Evolutionary conservation across 2,888 invertebrate species (phyloP).

Genomic region (Abscondita cerata): DNA sequence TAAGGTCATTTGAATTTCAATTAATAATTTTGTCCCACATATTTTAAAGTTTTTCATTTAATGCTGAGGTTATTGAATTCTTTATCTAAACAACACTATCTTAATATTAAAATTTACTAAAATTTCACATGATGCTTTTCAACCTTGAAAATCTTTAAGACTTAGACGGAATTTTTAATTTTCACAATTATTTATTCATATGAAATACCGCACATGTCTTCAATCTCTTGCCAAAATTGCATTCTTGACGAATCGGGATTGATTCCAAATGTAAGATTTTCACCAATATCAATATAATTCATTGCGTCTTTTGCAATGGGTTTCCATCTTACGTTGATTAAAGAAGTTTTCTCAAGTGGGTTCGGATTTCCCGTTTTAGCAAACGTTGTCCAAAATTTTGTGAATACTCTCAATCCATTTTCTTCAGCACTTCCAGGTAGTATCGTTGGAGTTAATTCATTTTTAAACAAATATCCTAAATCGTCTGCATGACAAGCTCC

Average conservation of each 20-base stretch:
- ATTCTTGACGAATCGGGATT: constrained; percentile 40
- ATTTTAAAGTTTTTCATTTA: no score
- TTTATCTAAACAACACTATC: no score
- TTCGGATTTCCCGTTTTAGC: constrained; percentile 41
- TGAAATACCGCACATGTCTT: constrained; percentile 10
- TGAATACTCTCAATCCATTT: constrained; percentile 38
- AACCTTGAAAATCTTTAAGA: no score
- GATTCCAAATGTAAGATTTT: constrained; percentile 35
- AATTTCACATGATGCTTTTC: no score
- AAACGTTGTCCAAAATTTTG: constrained; percentile 48
- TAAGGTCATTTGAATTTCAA: no score
- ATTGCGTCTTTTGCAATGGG: constrained; percentile 28
- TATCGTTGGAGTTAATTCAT: constrained; percentile 32
- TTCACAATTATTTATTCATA: constrained; percentile 11
- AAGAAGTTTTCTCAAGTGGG: constrained; percentile 18
- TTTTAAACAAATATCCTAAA: constrained; percentile 46
- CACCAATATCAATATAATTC: constrained; percentile 41
- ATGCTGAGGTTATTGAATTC: no score
- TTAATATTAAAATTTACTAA: no score
- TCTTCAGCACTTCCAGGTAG: constrained; percentile 39
- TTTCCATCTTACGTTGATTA: constrained; percentile 37
- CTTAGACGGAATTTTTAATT: no score
- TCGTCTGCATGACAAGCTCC: constrained; percentile 49
- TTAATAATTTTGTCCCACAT: no score
- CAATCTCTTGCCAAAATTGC: constrained; percentile 42